Conservation (phyloP, 1,140 invertebrate species). For the Elymnias hypermnestra region DNA sequence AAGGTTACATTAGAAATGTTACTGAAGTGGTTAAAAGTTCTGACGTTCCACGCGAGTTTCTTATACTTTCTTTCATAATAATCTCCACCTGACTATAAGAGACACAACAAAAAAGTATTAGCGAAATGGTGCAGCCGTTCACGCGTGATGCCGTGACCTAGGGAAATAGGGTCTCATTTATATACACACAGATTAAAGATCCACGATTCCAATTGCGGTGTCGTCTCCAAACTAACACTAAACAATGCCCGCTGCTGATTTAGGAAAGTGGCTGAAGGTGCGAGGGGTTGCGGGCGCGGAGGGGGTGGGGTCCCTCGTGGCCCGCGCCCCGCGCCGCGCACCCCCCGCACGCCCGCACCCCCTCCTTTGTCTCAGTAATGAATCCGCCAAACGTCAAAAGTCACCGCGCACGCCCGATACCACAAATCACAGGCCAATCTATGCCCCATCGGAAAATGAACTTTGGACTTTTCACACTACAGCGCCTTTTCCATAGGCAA, state of each 20-base stretch:
- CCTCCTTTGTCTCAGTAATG: slow-evolving; percentile 69
- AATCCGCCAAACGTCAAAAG: slow-evolving; percentile 69
- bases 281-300: too few relatives aligned
- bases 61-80: too few relatives aligned
- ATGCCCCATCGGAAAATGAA: slow-evolving; percentile 38
- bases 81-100: too few relatives aligned
- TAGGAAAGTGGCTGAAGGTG: slow-evolving; percentile 66
- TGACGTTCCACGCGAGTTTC: too few relatives aligned
- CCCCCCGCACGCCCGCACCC: slow-evolving; percentile 20
- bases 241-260: slow-evolving; percentile 64
- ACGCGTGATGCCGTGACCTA: too few relatives aligned
- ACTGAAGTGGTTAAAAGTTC: too few relatives aligned
- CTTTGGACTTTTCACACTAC: slow-evolving; percentile 29
- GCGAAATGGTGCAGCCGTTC: too few relatives aligned
- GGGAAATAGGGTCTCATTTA: too few relatives aligned
- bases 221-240: slow-evolving; percentile 39
- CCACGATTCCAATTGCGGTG: background rate
- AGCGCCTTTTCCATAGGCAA: slow-evolving; percentile 21
- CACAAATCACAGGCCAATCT: slow-evolving; percentile 49
- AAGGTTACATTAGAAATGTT: too few relatives aligned
- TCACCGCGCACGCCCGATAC: slow-evolving; percentile 61
- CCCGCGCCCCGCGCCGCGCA: slow-evolving; percentile 14
- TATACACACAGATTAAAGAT: too few relatives aligned
- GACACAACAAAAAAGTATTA: too few relatives aligned
- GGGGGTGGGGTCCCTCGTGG: slow-evolving; percentile 27